These are phyloP conservation scores for Carposina sasakii DNA, from an alignment of 1,140 invertebrate genomes.

Conservation along the genomic window DNA sequence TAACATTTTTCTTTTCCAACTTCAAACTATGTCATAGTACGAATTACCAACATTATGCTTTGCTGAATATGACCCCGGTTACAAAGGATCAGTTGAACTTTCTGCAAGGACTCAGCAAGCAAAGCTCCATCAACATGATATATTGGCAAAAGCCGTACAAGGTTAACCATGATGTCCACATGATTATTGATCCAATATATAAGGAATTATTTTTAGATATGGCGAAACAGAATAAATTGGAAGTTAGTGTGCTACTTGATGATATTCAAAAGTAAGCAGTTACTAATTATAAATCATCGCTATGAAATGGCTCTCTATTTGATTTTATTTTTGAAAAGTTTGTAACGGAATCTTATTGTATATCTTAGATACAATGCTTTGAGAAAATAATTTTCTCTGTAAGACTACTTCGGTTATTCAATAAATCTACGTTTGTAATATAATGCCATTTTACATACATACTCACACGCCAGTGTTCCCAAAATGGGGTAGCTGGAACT, in stretches of 20 bases:
- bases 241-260: conserved; percentile 19
- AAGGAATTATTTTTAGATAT: conserved; percentile 38
- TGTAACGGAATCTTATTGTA: no score
- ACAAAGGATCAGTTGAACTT: conserved; percentile 47
- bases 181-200: conserved; percentile 41
- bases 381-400: no score
- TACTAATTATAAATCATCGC: no score
- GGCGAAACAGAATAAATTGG: conserved; percentile 37
- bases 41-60: conserved; percentile 38
- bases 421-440: no score
- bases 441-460: no score
- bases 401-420: no score
- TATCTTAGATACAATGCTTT: no score
- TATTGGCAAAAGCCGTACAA: conserved; percentile 51
- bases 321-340: no score
- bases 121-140: conserved; percentile 43
- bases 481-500: no score
- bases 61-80: conserved; percentile 31
- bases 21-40: conserved; percentile 26
- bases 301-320: no score
- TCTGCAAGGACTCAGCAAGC: conserved; percentile 37
- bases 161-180: conserved; percentile 37
- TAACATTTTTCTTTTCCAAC: conserved; percentile 30
- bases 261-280: conserved; percentile 38
- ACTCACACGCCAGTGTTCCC: no score